A percentile compares a stretch with the other conserved stretches of the same genome.
phyloP scores from a whole-genome alignment of 2,888 invertebrate genomes.

The Drosophila nr. perissopoda region DNA sequence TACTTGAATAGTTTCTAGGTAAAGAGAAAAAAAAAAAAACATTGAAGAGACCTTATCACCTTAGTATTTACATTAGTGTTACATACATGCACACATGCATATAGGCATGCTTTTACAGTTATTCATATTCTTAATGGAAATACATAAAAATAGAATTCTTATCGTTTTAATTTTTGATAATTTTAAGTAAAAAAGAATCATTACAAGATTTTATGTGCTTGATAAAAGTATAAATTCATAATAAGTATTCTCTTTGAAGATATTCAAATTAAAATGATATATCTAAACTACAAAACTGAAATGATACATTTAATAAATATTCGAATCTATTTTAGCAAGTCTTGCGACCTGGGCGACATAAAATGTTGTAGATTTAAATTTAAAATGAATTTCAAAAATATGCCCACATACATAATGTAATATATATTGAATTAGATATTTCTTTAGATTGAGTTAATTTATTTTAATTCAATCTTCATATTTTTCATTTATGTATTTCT shows the following conservation, averaged over 20 bases:
- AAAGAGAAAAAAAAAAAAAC: background rate
- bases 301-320: background rate
- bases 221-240: background rate
- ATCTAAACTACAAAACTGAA: background rate
- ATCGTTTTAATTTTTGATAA: background rate
- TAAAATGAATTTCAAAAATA: background rate
- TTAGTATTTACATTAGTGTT: background rate
- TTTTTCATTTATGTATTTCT: background rate
- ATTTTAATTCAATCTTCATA: background rate
- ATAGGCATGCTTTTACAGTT: background rate
- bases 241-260: background rate
- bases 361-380: background rate
- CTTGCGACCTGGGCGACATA: background rate
- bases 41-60: slow-evolving; percentile 10
- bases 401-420: background rate
- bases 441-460: background rate
- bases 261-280: background rate
- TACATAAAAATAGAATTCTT: background rate
- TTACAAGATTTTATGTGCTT: background rate
- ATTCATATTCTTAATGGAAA: too few species aligned
- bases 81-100: background rate
- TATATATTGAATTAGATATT: background rate
- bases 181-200: background rate
- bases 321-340: background rate
- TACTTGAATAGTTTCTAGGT: background rate